phyloP scores from a whole-genome alignment of 2,888 invertebrate genomes.

The Sylvicola cinctus region DNA sequence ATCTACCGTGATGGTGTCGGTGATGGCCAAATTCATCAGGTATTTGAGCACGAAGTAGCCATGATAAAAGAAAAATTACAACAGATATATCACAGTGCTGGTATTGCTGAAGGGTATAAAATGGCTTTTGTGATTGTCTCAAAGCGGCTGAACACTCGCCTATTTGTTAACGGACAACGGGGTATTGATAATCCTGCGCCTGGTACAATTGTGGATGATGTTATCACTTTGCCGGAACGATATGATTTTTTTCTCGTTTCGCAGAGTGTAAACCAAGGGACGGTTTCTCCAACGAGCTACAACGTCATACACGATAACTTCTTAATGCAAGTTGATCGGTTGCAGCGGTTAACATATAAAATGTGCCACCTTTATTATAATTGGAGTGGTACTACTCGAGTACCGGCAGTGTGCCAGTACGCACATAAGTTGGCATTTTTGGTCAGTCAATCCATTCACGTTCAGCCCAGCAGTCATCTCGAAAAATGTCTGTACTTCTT shows the following conservation, averaged over 20 bases:
- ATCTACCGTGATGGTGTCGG: conserved; percentile 88
- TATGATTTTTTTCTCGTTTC: conserved; percentile 84
- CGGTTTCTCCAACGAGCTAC: conserved; percentile 78
- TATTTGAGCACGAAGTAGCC: conserved; percentile 52
- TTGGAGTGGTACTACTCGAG: conserved; percentile 52
- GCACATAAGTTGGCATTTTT: conserved; percentile 77
- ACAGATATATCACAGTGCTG: conserved; percentile 29
- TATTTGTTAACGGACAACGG: conserved; percentile 33
- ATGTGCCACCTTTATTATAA: conserved; percentile 75
- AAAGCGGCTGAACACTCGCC: conserved; percentile 69
- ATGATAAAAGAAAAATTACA: conserved; percentile 31
- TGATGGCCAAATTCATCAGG: conserved; percentile 70
- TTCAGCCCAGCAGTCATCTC: conserved; percentile 31
- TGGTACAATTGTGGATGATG: conserved; percentile 73
- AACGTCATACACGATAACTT: conserved; percentile 63
- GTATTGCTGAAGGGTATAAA: conserved; percentile 20
- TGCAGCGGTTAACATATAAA: conserved; percentile 74
- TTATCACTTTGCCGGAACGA: conserved; percentile 57
- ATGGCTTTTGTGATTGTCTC: conserved; percentile 71
- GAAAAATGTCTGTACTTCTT: too few relatives aligned
- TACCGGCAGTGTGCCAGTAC: conserved; percentile 79
- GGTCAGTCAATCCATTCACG: conserved; percentile 52
- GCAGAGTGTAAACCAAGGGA: conserved; percentile 72
- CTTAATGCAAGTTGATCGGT: conserved; percentile 43
- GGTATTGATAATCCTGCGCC: conserved; percentile 48